phyloP scores from a whole-genome alignment of 2,113 vertebrate species.

The Heloderma charlesbogerti region DNA sequence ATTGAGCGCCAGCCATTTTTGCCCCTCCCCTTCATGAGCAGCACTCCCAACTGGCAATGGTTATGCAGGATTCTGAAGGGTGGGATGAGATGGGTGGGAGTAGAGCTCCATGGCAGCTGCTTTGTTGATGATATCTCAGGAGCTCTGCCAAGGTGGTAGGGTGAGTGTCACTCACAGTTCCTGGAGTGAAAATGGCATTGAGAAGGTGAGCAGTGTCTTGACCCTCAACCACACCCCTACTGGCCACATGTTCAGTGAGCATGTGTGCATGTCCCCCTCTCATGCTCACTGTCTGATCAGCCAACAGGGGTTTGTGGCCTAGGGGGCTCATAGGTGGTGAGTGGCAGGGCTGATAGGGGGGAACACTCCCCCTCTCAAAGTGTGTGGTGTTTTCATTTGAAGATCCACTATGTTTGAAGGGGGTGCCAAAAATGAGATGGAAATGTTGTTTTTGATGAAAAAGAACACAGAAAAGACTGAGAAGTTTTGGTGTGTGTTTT shows the following conservation, averaged over 20 bases:
- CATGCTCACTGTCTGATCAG: not conserved
- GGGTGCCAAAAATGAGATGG: not conserved
- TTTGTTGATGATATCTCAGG: not conserved
- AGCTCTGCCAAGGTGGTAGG: not conserved
- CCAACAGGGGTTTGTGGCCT: not conserved
- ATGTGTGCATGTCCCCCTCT: not conserved
- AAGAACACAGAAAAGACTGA: not conserved
- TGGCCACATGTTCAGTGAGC: not conserved
- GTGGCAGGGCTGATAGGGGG: rapidly evolving
- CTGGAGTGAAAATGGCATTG: no score
- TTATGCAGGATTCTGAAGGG: no score
- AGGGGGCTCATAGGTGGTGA: not conserved
- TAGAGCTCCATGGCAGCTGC: not conserved
- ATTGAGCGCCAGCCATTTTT: not conserved
- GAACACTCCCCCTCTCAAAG: not conserved
- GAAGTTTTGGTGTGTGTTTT: not conserved
- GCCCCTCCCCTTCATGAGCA: not conserved
- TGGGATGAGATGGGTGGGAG: no score
- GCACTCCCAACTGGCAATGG: no score
- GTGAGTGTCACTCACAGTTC: no score
- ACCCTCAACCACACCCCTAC: not conserved
- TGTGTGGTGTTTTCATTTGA: not conserved
- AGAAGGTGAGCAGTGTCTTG: no score
- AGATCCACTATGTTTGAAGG: not conserved
- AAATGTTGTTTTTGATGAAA: not conserved